A percentile compares a stretch with the other conserved stretches of the same genome.
Conservation (phyloP, 2,113 vertebrate genomes). For the Lampris incognitus region DNA sequence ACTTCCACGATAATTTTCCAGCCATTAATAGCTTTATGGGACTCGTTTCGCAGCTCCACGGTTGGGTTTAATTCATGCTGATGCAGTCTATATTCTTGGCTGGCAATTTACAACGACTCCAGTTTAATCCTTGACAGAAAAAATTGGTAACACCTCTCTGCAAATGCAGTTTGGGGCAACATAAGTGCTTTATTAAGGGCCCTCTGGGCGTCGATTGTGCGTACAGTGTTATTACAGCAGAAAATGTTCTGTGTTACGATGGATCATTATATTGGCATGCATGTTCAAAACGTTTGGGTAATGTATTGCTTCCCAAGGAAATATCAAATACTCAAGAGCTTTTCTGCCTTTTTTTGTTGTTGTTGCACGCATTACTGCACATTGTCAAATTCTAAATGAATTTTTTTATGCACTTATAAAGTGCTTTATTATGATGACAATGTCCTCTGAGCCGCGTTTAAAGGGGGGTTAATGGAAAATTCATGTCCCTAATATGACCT, state of each 20-base stretch:
- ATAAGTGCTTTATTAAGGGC: slow-evolving; percentile 14
- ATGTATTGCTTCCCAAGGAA: too few species aligned
- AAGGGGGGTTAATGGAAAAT: too few species aligned
- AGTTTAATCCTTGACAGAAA: not conserved
- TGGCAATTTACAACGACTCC: slow-evolving; percentile 15
- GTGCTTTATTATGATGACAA: too few species aligned
- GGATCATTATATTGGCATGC: not conserved
- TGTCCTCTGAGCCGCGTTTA: too few species aligned
- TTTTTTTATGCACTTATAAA: too few species aligned
- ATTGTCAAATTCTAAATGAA: too few species aligned
- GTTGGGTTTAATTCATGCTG: slow-evolving; percentile 36
- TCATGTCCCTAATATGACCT: too few species aligned
- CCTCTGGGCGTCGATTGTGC: not conserved
- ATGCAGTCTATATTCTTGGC: slow-evolving; percentile 19
- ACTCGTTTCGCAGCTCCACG: slow-evolving; percentile 31
- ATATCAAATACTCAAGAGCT: too few species aligned
- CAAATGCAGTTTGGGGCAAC: slow-evolving; percentile 36
- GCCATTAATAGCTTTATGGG: slow-evolving; percentile 34
- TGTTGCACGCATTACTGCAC: too few species aligned
- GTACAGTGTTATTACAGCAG: slow-evolving; percentile 25
- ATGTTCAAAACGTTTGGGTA: too few species aligned
- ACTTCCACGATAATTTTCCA: slow-evolving; percentile 33
- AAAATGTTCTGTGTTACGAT: slow-evolving; percentile 10
- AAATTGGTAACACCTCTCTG: slow-evolving; percentile 31
- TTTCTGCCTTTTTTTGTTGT: too few species aligned